Base-by-base conservation (phyloP, 2,113 vertebrate genomes). In the Vimba vimba region DNA sequence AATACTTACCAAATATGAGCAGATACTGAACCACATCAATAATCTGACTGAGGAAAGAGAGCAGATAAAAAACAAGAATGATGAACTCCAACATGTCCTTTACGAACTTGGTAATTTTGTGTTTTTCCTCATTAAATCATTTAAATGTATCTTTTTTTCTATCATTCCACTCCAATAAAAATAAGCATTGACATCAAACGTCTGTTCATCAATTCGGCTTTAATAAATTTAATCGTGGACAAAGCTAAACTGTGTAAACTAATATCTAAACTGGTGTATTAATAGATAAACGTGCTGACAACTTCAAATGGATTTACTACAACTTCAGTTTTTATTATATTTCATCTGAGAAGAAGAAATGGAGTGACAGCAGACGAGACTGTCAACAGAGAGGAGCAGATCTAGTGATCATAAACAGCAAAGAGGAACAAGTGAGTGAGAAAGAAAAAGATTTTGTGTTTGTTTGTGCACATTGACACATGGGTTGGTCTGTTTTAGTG, bases 291-390 rank as follows among this genome's bases (percentile, higher is more conserved):
- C 47, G 4, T 6, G 2, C 13, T 19, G 52, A 57, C 10, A 57
- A 59, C 36, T 81, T 64, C 4, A 50, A 66, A 62, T 81, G 59
- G 79, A 30, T 66, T 50, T 64, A 64, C 60, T 81, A 21, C 79
- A 81, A 66, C 36, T 81, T 50, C 25, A 30, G 79, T 8, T 64
- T 81, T 66, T 81, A 68, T 81, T 81, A 66, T 19, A 23, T 81
- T 68, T 81, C 79, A 50, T 66, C 39, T 68, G 60, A 66, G 7
- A 0, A 0, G 4, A 47, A 68, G 39, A 30, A 0, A 2, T 81
- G 79, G 79, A 66, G 0, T 30, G 9, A 68, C 13, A 81, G 79
- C 25, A 81, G 39, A 7, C 2, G 0, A 68, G 8, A 33, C 25
- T 81, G 79, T 81, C 15, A 6, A 33, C 3, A 50, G 60, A 81